phyloP scores from a whole-genome alignment of 2,113 vertebrate genomes.

The Pelusios castaneus region DNA sequence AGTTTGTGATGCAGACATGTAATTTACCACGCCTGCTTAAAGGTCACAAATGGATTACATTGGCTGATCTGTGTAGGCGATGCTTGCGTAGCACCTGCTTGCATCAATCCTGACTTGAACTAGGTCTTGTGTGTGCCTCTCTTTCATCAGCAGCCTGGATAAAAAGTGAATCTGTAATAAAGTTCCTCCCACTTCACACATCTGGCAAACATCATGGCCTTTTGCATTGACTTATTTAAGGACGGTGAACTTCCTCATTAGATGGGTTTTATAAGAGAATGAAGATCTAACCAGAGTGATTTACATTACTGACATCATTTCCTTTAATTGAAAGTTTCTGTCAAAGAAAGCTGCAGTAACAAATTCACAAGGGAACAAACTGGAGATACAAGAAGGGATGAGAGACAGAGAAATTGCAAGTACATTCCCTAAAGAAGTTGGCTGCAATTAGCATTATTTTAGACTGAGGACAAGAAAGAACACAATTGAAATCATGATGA shows the following conservation, averaged over 20 bases:
- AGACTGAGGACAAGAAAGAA: not conserved
- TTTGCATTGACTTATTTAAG: conserved; percentile 26
- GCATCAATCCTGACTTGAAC: not conserved
- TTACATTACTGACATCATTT: not conserved
- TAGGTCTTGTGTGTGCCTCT: not conserved
- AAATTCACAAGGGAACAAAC: accelerated
- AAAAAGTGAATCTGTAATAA: conserved; percentile 30
- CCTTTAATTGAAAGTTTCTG: not conserved
- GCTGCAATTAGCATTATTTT: not conserved
- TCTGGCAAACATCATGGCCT: not conserved
- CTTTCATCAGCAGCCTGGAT: conserved; percentile 9
- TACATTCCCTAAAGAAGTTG: not conserved
- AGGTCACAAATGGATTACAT: conserved; percentile 1
- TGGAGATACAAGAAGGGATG: not conserved
- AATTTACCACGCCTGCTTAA: conserved; percentile 20
- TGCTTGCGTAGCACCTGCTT: not conserved
- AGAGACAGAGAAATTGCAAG: not conserved
- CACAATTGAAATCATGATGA: not conserved
- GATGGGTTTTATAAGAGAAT: conserved; percentile 23
- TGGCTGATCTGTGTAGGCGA: not conserved
- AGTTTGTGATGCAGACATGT: not conserved
- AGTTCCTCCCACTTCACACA: conserved; percentile 18
- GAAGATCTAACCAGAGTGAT: not conserved
- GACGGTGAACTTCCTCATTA: conserved; percentile 13
- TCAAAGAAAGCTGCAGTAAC: not conserved